Evolutionary conservation across 2,113 vertebrate species (phyloP).

Genomic region (Amblyornis subalaris): DNA sequence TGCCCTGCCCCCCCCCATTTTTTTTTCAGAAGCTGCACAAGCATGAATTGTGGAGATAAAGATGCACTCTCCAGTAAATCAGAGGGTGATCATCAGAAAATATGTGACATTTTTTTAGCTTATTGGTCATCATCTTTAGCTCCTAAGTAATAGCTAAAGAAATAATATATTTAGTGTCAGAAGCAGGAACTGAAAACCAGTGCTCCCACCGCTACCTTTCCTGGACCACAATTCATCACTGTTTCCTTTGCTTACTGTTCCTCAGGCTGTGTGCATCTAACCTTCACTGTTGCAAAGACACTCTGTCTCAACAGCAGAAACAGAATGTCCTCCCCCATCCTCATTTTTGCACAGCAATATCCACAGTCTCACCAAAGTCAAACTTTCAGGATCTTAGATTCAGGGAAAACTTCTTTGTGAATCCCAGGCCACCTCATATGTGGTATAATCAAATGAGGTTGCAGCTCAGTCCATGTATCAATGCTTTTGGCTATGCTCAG

Average conservation of each 20-base stretch:
- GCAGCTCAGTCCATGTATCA: background rate
- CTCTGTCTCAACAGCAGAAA: background rate
- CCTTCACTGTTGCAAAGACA: background rate
- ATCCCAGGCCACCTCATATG: fast-evolving
- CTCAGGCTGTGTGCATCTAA: background rate
- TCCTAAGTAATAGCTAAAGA: background rate
- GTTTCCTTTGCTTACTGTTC: background rate
- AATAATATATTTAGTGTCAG: background rate
- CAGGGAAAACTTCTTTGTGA: background rate
- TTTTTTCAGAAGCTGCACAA: background rate
- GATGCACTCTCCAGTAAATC: background rate
- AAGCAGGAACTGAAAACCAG: background rate
- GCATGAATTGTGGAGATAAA: background rate
- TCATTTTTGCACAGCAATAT: background rate
- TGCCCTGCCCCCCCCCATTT: fast-evolving
- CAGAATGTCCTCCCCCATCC: background rate
- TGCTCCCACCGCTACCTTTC: fast-evolving
- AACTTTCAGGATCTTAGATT: background rate
- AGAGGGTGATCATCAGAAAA: background rate
- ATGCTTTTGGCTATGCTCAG: background rate
- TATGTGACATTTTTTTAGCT: background rate
- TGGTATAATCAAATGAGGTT: background rate
- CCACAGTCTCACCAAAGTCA: background rate
- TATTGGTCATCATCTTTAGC: background rate
- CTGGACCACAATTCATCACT: background rate